phyloP scores from a whole-genome alignment of 2,113 vertebrate genomes.

The Phyllostomus discolor region DNA sequence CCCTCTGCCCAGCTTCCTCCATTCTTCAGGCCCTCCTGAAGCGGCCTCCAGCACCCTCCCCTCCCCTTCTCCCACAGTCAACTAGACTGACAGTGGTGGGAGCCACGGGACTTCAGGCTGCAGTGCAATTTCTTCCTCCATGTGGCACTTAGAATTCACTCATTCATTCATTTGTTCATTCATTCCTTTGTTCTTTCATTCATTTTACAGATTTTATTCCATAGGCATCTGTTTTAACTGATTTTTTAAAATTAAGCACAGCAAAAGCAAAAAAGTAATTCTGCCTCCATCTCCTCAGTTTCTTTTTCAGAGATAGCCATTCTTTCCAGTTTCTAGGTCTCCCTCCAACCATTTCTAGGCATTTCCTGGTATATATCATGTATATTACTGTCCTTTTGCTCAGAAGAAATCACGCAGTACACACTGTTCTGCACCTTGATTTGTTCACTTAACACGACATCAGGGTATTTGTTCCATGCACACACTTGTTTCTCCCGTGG shows the following conservation, averaged over 20 bases:
- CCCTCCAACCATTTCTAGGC: neutral
- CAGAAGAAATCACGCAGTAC: neutral
- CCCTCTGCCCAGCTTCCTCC: neutral
- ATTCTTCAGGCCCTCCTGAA: neutral
- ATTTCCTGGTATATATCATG: neutral
- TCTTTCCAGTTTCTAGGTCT: neutral
- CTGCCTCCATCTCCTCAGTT: neutral
- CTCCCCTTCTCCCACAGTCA: too few species aligned
- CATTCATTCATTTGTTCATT: neutral
- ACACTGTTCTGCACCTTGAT: neutral
- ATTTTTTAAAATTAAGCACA: neutral
- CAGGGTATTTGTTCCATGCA: neutral
- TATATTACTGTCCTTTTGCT: neutral
- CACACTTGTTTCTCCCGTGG: neutral
- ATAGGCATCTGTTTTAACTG: neutral
- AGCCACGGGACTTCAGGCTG: neutral
- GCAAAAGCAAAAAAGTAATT: neutral
- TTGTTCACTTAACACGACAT: too few species aligned
- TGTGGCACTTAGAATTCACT: neutral
- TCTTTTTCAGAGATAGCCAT: neutral
- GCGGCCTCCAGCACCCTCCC: neutral
- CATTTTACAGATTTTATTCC: neutral
- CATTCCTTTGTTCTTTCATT: neutral
- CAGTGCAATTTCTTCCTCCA: neutral
- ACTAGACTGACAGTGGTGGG: fast-evolving